phyloP scores from a whole-genome alignment of 2,113 vertebrate genomes.

The Myotis brandtii region DNA sequence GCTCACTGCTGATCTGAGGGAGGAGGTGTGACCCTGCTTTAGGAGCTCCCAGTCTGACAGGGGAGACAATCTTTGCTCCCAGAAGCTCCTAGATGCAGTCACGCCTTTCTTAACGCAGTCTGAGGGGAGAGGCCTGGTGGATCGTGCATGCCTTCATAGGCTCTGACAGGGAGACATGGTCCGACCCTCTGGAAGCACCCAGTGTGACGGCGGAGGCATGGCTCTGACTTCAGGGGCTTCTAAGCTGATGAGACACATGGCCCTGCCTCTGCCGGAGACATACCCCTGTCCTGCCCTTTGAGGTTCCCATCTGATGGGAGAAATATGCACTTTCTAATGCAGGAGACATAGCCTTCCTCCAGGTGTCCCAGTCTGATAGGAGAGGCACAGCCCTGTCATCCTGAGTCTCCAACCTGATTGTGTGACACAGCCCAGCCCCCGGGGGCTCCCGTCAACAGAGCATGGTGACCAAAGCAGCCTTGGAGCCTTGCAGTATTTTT shows the following conservation, averaged over 20 bases:
- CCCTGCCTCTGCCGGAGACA: background rate
- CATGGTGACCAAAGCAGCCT: accelerated
- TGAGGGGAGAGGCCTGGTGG: background rate
- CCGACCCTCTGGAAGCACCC: background rate
- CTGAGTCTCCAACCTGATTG: background rate
- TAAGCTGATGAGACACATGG: accelerated
- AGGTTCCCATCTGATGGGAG: background rate
- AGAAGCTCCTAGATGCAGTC: background rate
- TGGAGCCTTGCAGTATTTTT: background rate
- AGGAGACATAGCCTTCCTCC: no score
- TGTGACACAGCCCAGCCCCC: background rate
- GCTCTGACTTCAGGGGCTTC: no score
- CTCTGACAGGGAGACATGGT: accelerated
- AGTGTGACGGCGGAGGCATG: background rate
- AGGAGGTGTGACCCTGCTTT: background rate
- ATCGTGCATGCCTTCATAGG: accelerated
- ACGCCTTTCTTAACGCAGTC: background rate
- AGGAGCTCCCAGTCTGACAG: background rate
- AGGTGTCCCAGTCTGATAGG: background rate
- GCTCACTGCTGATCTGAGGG: background rate
- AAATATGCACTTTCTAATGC: background rate
- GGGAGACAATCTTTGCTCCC: background rate
- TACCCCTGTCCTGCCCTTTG: background rate
- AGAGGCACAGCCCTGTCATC: background rate
- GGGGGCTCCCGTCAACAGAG: background rate